phyloP scores from a whole-genome alignment of 2,113 vertebrate species.

The Columba livia region DNA sequence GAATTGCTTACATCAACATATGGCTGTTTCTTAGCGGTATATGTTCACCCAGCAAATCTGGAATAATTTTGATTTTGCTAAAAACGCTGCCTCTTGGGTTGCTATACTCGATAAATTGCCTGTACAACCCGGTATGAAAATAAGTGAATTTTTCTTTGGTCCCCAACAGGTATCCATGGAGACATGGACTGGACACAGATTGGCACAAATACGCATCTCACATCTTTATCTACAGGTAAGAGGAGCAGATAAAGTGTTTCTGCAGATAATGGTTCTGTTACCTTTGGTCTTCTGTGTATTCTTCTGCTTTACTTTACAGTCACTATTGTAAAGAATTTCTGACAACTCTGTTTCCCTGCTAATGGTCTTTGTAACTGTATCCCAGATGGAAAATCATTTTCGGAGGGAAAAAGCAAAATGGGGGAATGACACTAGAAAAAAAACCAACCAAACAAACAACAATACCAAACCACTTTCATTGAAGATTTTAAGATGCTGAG shows the following conservation, averaged over 20 bases:
- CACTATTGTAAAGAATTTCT: neutral
- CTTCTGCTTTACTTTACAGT: neutral
- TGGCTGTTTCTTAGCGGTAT: neutral
- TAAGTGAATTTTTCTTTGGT: neutral
- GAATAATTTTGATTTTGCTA: neutral
- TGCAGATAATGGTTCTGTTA: neutral
- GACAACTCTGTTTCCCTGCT: neutral
- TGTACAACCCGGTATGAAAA: neutral
- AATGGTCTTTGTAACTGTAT: neutral
- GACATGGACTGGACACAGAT: neutral
- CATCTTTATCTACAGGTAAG: conserved; percentile 29
- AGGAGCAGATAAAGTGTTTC: neutral
- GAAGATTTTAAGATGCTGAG: conserved; percentile 56
- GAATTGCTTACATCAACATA: neutral
- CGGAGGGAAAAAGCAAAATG: neutral
- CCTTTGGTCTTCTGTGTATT: neutral
- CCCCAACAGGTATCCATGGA: neutral
- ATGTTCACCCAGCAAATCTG: neutral
- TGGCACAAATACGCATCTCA: neutral
- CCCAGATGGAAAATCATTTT: neutral
- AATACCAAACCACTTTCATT: neutral
- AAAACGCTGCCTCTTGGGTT: neutral
- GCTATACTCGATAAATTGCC: neutral
- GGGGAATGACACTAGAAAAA: neutral
- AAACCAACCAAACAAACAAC: neutral